These are phyloP conservation scores for Hirudinaria manillensis DNA, from an alignment of 2,888 invertebrate genomes.

Conservation along the genomic window DNA sequence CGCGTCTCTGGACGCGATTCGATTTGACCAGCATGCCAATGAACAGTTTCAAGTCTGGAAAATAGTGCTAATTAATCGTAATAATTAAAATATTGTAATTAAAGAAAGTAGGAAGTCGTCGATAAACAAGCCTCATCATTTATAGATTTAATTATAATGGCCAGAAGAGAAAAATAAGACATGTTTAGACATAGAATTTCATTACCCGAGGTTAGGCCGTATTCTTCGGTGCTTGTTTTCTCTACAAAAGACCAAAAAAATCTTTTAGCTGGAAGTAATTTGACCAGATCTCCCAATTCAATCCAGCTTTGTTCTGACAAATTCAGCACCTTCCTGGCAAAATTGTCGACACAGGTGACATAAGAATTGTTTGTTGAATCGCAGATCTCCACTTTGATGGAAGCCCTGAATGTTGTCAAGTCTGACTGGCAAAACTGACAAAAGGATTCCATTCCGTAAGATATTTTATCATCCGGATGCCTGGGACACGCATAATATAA, in stretches of 20 bases:
- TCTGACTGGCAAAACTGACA: background rate
- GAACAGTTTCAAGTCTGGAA: too few species aligned
- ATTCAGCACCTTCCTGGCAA: constrained; percentile 2
- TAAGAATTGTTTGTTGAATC: background rate
- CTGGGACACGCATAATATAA: background rate
- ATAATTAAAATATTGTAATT: too few species aligned
- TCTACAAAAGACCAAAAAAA: background rate
- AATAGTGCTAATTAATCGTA: too few species aligned
- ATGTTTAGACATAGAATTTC: background rate
- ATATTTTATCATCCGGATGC: background rate
- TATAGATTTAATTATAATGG: too few species aligned
- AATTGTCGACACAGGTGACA: background rate
- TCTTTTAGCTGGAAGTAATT: background rate
- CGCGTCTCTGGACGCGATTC: too few species aligned
- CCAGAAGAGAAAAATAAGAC: background rate
- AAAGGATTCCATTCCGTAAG: background rate
- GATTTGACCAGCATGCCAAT: too few species aligned
- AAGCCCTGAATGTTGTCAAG: background rate
- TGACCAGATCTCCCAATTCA: background rate
- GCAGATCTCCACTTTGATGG: background rate
- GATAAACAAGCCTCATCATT: too few species aligned
- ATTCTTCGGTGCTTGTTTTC: background rate
- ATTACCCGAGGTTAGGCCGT: background rate
- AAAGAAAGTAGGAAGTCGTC: too few species aligned
- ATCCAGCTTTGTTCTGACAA: background rate